A percentile compares a stretch with the other conserved stretches of the same genome.
Evolutionary conservation across 2,888 invertebrate species (phyloP).

Genomic region (Spisula solida): DNA sequence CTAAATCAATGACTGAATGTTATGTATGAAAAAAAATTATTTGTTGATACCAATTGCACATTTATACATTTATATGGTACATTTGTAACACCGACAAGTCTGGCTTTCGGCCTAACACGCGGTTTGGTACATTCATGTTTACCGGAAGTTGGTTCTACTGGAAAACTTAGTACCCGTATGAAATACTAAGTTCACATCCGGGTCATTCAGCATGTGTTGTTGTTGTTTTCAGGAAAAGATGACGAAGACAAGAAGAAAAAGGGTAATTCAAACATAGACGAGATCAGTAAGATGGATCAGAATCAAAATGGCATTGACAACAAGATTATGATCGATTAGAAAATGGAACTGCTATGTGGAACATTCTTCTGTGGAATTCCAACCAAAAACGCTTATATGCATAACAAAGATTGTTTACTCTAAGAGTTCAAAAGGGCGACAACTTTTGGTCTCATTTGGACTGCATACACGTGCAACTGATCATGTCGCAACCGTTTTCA

Average conservation of each 20-base stretch:
- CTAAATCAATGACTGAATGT: too few relatives aligned
- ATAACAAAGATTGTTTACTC: not conserved
- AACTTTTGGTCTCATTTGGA: not conserved
- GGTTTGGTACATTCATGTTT: too few relatives aligned
- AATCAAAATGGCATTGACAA: slow-evolving; percentile 77
- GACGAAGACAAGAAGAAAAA: slow-evolving; percentile 76
- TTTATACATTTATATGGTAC: too few relatives aligned
- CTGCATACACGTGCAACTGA: not conserved
- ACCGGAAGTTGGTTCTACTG: too few relatives aligned
- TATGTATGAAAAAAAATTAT: too few relatives aligned
- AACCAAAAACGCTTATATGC: not conserved
- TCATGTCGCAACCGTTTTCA: not conserved
- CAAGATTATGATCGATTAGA: slow-evolving; percentile 82
- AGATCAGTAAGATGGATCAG: slow-evolving; percentile 75
- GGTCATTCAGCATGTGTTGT: not conserved
- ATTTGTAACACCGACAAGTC: too few relatives aligned
- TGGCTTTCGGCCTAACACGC: too few relatives aligned
- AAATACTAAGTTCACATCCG: too few relatives aligned
- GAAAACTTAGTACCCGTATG: too few relatives aligned
- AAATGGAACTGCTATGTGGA: not conserved
- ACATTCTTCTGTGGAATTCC: not conserved
- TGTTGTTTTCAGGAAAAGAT: slow-evolving; percentile 54
- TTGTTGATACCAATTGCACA: too few relatives aligned
- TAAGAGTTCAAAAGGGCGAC: not conserved
- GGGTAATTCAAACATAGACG: slow-evolving; percentile 72